A percentile compares a stretch with the other conserved stretches of the same genome.
These are phyloP conservation scores for Oligia latruncula DNA, from an alignment of 2,888 invertebrate species.

Conservation along the genomic window DNA sequence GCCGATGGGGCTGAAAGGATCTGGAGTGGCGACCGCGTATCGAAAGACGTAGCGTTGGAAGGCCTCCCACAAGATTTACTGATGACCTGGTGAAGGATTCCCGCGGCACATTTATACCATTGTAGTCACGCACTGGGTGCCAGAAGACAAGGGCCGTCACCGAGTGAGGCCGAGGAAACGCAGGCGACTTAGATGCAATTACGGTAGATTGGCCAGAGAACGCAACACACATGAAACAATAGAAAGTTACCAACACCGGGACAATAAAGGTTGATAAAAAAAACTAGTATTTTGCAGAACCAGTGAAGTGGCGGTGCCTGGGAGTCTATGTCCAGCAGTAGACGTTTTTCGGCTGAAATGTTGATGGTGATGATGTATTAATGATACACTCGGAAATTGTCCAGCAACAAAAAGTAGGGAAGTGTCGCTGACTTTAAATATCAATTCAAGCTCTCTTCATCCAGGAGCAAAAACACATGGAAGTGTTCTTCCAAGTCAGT, in stretches of 20 bases:
- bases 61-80: too few species aligned
- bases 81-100: too few species aligned
- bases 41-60: too few species aligned
- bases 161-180: too few species aligned
- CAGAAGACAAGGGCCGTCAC: background rate
- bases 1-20: too few species aligned
- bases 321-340: too few species aligned
- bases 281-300: background rate
- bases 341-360: too few species aligned
- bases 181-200: background rate
- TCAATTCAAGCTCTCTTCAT: background rate
- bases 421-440: background rate
- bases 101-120: too few species aligned
- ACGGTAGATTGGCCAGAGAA: background rate
- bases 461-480: constrained; percentile 20
- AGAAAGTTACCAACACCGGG: background rate
- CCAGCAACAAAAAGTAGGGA: background rate
- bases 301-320: too few species aligned
- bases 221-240: background rate
- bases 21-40: too few species aligned
- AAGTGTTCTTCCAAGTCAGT: constrained; percentile 27
- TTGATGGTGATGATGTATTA: too few species aligned
- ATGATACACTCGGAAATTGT: background rate
- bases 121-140: background rate
- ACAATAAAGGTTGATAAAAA: background rate